Evolutionary conservation across 2,113 vertebrate species (phyloP).

Genomic region (Xenopus borealis): DNA sequence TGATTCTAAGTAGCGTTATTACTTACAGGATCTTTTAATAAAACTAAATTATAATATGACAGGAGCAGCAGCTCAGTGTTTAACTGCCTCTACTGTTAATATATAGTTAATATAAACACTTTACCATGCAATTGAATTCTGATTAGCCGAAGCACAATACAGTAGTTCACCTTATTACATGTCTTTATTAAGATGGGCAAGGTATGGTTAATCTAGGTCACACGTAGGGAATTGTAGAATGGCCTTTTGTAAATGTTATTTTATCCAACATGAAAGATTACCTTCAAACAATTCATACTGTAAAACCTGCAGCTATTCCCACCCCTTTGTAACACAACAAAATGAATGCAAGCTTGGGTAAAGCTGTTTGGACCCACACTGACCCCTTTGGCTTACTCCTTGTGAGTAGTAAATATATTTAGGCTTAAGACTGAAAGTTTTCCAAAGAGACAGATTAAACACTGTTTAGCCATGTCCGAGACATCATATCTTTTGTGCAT

Average conservation of each 20-base stretch:
- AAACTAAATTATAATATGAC: conserved; percentile 37
- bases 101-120: conserved; percentile 37
- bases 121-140: conserved; percentile 38
- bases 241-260: background rate
- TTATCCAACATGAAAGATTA: background rate
- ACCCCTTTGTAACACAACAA: too few species aligned
- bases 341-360: too few species aligned
- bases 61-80: conserved; percentile 21
- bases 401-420: too few species aligned
- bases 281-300: background rate
- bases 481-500: too few species aligned
- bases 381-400: too few species aligned
- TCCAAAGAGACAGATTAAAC: too few species aligned
- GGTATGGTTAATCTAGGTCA: background rate
- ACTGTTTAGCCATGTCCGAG: too few species aligned
- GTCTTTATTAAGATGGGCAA: conserved; percentile 32
- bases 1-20: conserved; percentile 4
- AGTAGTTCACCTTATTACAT: conserved; percentile 25
- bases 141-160: too few species aligned
- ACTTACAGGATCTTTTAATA: conserved; percentile 35
- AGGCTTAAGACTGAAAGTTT: too few species aligned
- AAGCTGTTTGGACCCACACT: too few species aligned
- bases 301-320: conserved; percentile 48
- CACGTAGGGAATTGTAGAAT: background rate
- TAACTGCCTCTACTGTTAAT: conserved; percentile 32